Percentiles rank a stretch among this genome's conserved stretches.
phyloP scores from a whole-genome alignment of 2,113 vertebrate species.

The Pantherophis guttatus region DNA sequence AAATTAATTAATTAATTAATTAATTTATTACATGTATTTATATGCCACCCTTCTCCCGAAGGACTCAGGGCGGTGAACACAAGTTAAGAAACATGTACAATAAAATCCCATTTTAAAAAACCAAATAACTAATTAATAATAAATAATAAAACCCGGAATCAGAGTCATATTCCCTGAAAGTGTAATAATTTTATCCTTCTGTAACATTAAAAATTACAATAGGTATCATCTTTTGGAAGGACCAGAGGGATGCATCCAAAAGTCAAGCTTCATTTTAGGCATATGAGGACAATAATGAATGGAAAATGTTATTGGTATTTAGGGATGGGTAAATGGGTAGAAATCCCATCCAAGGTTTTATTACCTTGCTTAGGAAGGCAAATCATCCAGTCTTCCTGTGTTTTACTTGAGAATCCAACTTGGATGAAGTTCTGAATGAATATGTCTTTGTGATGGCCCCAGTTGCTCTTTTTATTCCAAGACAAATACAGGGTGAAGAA shows the following conservation, averaged over 20 bases:
- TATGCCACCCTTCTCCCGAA: too few relatives aligned
- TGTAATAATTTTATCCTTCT: not conserved
- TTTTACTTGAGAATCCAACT: conserved; percentile 48
- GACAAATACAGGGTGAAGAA: conserved; percentile 75
- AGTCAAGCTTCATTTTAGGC: not conserved
- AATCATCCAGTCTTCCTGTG: not conserved
- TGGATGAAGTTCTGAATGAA: conserved; percentile 22
- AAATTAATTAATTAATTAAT: too few relatives aligned
- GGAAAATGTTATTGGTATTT: not conserved
- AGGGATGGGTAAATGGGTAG: not conserved
- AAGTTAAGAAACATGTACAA: too few relatives aligned
- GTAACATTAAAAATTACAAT: not conserved
- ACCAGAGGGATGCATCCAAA: not conserved
- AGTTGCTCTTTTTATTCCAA: conserved; percentile 74
- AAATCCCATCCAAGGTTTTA: too few relatives aligned
- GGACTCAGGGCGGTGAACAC: too few relatives aligned
- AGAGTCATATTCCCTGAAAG: not conserved
- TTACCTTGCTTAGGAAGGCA: not conserved
- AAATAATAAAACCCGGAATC: too few relatives aligned
- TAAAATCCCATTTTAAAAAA: too few relatives aligned
- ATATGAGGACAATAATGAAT: not conserved
- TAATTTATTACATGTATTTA: too few relatives aligned
- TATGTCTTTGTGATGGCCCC: conserved; percentile 53
- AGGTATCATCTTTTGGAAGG: not conserved
- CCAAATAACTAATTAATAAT: too few relatives aligned